A percentile compares a stretch with the other conserved stretches of the same genome.
Evolutionary conservation across 1,140 invertebrate species (phyloP).

Genomic region (Melitaea cinxia): DNA sequence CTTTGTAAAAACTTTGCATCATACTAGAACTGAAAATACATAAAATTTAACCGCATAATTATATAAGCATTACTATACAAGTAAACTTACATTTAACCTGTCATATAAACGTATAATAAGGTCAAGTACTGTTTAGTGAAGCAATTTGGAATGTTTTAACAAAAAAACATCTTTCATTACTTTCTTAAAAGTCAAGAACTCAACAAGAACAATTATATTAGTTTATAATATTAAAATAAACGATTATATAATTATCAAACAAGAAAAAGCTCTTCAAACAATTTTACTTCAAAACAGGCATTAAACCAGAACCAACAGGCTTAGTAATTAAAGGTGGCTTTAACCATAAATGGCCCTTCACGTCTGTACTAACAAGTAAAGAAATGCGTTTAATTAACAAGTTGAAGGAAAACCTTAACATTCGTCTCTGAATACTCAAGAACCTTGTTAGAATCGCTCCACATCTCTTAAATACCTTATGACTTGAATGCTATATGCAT

Average conservation of each 20-base stretch:
- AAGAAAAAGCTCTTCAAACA: background rate
- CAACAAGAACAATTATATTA: too few relatives aligned
- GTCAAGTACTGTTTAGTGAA: too few relatives aligned
- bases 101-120: too few relatives aligned
- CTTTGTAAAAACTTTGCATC: too few relatives aligned
- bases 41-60: too few relatives aligned
- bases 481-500: slow-evolving; percentile 10
- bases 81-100: too few relatives aligned
- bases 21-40: too few relatives aligned
- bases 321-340: slow-evolving; percentile 13
- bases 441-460: slow-evolving; percentile 24
- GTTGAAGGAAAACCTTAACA: slow-evolving; percentile 23
- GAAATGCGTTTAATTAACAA: slow-evolving; percentile 30
- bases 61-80: too few relatives aligned
- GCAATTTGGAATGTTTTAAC: too few relatives aligned
- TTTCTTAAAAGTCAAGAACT: too few relatives aligned
- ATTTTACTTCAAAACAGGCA: background rate
- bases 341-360: slow-evolving; percentile 14
- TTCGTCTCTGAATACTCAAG: slow-evolving; percentile 19
- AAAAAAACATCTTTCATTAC: too few relatives aligned
- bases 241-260: background rate
- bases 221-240: too few relatives aligned
- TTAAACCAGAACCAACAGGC: background rate
- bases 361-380: slow-evolving; percentile 7
- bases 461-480: slow-evolving; percentile 22